Evolutionary conservation across 2,113 vertebrate genomes (phyloP).

Genomic region (Microcebus ravelobensis): DNA sequence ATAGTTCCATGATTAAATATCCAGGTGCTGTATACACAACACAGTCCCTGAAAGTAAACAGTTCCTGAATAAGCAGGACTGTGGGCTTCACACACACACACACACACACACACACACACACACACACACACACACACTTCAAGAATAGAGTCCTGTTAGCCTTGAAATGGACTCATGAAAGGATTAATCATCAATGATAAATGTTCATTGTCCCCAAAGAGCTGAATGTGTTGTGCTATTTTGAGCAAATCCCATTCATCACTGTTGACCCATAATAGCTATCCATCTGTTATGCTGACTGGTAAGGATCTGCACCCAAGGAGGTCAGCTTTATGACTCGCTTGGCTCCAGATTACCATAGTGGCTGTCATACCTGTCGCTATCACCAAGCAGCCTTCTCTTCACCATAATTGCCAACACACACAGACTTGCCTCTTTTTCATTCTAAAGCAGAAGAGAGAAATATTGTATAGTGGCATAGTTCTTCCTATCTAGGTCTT

Average conservation of each 20-base stretch:
- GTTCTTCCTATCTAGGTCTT: background rate
- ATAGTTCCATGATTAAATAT: background rate
- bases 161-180: constrained; percentile 34
- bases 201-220: constrained; percentile 48
- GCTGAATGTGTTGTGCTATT: constrained; percentile 63
- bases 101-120: background rate
- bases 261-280: constrained; percentile 65
- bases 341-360: background rate
- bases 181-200: constrained; percentile 74
- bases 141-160: constrained; percentile 26
- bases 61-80: background rate
- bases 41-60: background rate
- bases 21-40: background rate
- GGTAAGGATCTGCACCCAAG: background rate
- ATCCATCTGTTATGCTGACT: constrained; percentile 55
- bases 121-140: background rate
- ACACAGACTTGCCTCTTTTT: background rate
- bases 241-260: constrained; percentile 69
- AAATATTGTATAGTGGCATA: background rate
- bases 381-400: background rate
- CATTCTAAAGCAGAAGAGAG: background rate
- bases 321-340: constrained; percentile 8
- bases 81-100: background rate
- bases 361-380: background rate
- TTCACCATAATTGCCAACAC: background rate